Evolutionary conservation across 1,140 invertebrate species (phyloP).

Genomic region (Drosophila sp.): DNA sequence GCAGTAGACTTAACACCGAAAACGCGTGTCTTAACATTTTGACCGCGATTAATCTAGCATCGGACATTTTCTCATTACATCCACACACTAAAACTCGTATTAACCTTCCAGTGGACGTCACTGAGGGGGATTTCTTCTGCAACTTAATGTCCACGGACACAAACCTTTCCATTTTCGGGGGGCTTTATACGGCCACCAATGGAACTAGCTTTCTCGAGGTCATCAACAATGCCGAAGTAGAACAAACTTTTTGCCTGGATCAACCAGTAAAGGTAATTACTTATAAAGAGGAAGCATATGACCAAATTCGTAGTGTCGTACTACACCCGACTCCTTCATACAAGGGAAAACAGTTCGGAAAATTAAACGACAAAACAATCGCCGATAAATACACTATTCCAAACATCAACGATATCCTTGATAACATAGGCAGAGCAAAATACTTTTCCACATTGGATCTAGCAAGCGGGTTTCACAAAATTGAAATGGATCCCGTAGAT

Average conservation of each 20-base stretch:
- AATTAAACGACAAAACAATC: conserved; percentile 16
- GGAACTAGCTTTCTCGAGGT: neutral
- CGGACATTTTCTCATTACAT: neutral
- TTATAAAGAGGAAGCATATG: neutral
- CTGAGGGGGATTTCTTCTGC: too few relatives aligned
- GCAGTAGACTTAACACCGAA: neutral
- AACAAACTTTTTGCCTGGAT: neutral
- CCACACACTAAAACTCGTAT: neutral
- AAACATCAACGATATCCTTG: neutral
- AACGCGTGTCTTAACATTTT: neutral
- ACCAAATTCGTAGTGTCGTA: neutral
- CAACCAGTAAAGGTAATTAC: neutral
- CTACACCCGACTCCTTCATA: neutral
- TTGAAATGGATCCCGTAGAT: conserved; percentile 9
- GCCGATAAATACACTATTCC: conserved; percentile 17
- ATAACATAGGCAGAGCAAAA: neutral
- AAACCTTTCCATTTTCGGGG: neutral
- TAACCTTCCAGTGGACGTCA: neutral
- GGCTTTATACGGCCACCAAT: neutral
- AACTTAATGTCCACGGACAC: too few relatives aligned
- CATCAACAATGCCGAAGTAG: neutral
- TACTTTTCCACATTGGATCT: neutral
- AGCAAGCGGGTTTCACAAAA: neutral
- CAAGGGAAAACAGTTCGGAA: neutral
- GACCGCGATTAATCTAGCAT: neutral